A percentile compares a stretch with the other conserved stretches of the same genome.
These are phyloP conservation scores for Drosophila flavopinicola DNA, from an alignment of 2,888 invertebrate species.

Conservation along the genomic window DNA sequence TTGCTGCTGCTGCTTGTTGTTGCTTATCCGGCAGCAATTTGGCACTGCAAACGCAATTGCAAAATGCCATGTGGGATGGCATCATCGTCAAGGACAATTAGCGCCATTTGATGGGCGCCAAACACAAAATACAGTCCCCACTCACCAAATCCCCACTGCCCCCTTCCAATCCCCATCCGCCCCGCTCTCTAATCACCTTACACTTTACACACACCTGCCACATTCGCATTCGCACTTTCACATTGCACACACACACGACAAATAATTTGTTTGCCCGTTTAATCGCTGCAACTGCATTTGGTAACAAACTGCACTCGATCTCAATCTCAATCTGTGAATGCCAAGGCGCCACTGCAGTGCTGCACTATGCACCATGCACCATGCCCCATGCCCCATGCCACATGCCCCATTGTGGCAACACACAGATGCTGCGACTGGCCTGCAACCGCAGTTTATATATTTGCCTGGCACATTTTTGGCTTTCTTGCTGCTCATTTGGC, in stretches of 20 bases:
- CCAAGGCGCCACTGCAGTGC: constrained; percentile 39
- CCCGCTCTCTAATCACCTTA: not conserved
- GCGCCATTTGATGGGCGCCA: constrained; percentile 64
- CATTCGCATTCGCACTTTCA: constrained; percentile 71
- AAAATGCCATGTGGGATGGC: constrained; percentile 73
- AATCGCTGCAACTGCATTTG: constrained; percentile 60
- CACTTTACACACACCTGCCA: constrained; percentile 42
- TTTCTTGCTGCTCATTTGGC: constrained; percentile 49
- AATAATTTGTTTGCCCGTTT: constrained; percentile 63
- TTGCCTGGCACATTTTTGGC: constrained; percentile 59
- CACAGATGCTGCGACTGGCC: not conserved
- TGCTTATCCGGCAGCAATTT: constrained; percentile 75
- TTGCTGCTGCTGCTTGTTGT: constrained; percentile 29
- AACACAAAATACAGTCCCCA: constrained; percentile 6
- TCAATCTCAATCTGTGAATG: constrained; percentile 64
- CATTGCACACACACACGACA: constrained; percentile 49
- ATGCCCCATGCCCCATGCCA: constrained; percentile 2
- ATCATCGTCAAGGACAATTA: constrained; percentile 74
- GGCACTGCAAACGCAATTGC: constrained; percentile 61
- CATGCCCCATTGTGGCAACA: constrained; percentile 18
- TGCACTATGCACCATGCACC: no score
- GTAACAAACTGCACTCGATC: constrained; percentile 66
- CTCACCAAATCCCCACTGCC: not conserved
- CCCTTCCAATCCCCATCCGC: constrained; percentile 2
- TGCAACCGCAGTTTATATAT: constrained; percentile 61